Base-by-base conservation (phyloP, 1,140 invertebrate species). In the Philotrypesis tridentata region DNA sequence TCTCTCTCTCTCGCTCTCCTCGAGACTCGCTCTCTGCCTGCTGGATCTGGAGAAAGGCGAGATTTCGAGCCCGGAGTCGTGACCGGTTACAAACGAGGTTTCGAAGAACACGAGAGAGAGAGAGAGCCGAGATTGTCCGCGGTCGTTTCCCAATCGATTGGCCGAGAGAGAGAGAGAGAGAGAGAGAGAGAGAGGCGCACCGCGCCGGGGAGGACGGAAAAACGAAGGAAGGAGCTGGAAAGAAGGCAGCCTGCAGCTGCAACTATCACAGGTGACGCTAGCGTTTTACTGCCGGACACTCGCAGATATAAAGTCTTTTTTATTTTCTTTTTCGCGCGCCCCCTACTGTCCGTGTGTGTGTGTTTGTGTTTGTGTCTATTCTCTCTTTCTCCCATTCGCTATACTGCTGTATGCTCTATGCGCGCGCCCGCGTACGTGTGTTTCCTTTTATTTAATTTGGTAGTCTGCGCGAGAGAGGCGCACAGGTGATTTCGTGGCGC, bases 21-120 rank as follows among this genome's bases (percentile, higher is more conserved):
- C 40, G 12, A 14, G 40, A 5, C 40, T 43, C 40, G 12, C 40
- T 17, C 40, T 43, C 40, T n/a, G n/a, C n/a, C n/a, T n/a, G n/a
- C n/a, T n/a, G 40, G 40, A 43, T 43, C 40, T 43, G 21, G 61
- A 21, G 61, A 63, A n/a, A n/a, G n/a, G 61, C 63, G 74, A 55
- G 48, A 55, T 55, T 55, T 55, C 48, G 48, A 6, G 2, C n/a
- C n/a, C n/a, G 17, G 65, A 40, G 83, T 82, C 72, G 73, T 82
- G 82, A 82, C 83, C 40, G 72, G 73, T 74, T 72, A 71, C 63
- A 65, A 65, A 65, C 72, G 21, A 75, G n/a, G 43, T 82, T 78
- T 60, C 82, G 67, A 40, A 84, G 73, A 61, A 25, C 72, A 40
- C 25, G 60, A 40, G 80, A n/a, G n/a, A n/a, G n/a, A n/a, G n/a